Conservation (phyloP, 35 echinoderm and acorn worm species). For the Patiria miniata region DNA sequence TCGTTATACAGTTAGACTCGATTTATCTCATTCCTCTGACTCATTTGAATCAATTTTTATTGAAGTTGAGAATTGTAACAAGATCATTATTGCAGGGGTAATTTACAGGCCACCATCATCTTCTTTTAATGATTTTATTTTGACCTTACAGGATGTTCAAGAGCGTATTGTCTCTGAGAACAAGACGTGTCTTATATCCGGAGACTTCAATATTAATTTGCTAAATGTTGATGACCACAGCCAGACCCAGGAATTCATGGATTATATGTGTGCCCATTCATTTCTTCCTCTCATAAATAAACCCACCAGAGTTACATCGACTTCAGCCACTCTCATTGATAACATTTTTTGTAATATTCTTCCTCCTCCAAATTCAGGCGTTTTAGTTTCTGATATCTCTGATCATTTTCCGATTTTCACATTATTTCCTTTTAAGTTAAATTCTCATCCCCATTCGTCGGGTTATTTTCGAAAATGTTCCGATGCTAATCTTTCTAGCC, state of each 20-base stretch:
- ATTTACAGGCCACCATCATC: not conserved
- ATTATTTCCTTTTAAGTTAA: too few species aligned
- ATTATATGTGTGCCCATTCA: too few species aligned
- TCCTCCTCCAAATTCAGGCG: not conserved
- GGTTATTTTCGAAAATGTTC: too few species aligned
- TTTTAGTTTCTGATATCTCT: too few species aligned
- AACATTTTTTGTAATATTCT: not conserved
- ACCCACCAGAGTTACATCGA: not conserved
- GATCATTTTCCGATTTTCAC: too few species aligned
- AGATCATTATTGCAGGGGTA: not conserved
- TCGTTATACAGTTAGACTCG: not conserved
- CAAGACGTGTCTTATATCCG: not conserved
- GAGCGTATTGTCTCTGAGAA: not conserved
- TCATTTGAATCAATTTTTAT: not conserved
- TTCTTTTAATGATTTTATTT: not conserved
- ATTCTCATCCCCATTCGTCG: too few species aligned
- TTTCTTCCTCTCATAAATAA: not conserved
- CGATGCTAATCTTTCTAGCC: too few species aligned
- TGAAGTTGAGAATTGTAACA: too few species aligned
- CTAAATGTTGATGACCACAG: too few species aligned
- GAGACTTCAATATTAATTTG: too few species aligned
- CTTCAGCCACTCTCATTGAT: not conserved
- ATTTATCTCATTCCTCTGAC: not conserved
- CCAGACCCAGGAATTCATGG: too few species aligned
- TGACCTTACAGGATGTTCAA: not conserved